Evolutionary conservation across 2,888 invertebrate species (phyloP).

Genomic region (Phlogophora meticulosa): DNA sequence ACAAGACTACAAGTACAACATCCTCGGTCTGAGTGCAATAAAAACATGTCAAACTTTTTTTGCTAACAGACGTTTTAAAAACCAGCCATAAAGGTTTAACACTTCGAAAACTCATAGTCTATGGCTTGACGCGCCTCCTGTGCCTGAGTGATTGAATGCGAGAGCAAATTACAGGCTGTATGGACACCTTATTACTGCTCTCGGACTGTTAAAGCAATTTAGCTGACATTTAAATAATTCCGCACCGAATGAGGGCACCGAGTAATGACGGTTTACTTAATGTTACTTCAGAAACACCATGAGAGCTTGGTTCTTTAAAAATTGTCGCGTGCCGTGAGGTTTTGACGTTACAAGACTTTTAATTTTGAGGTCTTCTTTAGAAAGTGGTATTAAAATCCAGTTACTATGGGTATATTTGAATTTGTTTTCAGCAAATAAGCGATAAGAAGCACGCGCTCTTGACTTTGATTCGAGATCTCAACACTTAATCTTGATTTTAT

Average conservation of each 20-base stretch:
- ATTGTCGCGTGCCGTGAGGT: slow-evolving; percentile 69
- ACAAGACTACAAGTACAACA: slow-evolving; percentile 4
- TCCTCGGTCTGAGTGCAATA: neutral
- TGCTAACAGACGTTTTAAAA: slow-evolving; percentile 35
- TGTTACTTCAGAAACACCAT: slow-evolving; percentile 72
- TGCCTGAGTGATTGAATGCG: slow-evolving; percentile 87
- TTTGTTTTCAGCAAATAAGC: slow-evolving; percentile 1
- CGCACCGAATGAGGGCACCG: slow-evolving; percentile 79
- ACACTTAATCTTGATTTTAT: slow-evolving; percentile 31
- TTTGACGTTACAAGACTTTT: slow-evolving; percentile 32
- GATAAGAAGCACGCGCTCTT: neutral
- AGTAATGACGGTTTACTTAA: slow-evolving; percentile 83
- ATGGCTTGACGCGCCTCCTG: slow-evolving; percentile 68
- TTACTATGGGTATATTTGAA: neutral
- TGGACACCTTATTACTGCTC: slow-evolving; percentile 88
- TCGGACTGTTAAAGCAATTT: slow-evolving; percentile 89
- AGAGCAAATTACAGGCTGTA: slow-evolving; percentile 87
- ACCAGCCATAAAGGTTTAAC: slow-evolving; percentile 39
- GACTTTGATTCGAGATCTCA: neutral
- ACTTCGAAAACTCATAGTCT: slow-evolving; percentile 59
- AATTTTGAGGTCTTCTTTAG: slow-evolving; percentile 39
- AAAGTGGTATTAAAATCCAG: slow-evolving; percentile 33
- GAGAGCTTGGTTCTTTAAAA: slow-evolving; percentile 58
- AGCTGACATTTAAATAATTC: slow-evolving; percentile 91
- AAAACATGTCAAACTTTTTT: slow-evolving; percentile 10